phyloP scores from a whole-genome alignment of 2,797 vertebrate genomes.

The Acanthurus tractus region DNA sequence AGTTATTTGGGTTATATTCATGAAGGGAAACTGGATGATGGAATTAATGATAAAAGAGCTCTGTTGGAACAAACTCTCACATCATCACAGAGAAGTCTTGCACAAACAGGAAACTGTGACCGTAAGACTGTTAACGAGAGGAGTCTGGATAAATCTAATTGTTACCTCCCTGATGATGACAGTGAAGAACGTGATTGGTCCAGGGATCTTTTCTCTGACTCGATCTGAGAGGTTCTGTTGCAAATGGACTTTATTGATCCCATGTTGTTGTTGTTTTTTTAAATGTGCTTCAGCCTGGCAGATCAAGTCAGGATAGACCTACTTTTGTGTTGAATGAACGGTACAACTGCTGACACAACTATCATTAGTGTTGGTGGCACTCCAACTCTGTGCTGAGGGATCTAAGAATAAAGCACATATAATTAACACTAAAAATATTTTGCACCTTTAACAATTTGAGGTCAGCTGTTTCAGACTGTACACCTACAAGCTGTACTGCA shows the following conservation, averaged over 20 bases:
- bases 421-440: conserved; percentile 9
- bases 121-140: not conserved
- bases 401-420: not conserved
- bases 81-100: not conserved
- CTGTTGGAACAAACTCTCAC: conserved; percentile 15
- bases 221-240: conserved; percentile 38
- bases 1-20: not conserved
- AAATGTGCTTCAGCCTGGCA: not conserved
- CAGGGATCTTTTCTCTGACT: conserved; percentile 80
- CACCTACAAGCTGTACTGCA: too few species aligned
- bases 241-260: not conserved
- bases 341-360: not conserved
- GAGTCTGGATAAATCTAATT: not conserved
- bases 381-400: not conserved
- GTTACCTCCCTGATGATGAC: conserved; percentile 11
- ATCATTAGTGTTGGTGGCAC: too few species aligned
- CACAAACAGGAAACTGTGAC: conserved; percentile 15
- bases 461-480: not conserved
- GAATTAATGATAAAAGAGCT: conserved; percentile 26
- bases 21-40: not conserved
- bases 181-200: conserved; percentile 71
- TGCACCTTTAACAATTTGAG: not conserved
- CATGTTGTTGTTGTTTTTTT: not conserved
- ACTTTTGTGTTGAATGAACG: not conserved
- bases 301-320: not conserved